Evolutionary conservation across 2,113 vertebrate species (phyloP), one percentile per base, ranked within the genome.

Genomic region (Mola mola): DNA sequence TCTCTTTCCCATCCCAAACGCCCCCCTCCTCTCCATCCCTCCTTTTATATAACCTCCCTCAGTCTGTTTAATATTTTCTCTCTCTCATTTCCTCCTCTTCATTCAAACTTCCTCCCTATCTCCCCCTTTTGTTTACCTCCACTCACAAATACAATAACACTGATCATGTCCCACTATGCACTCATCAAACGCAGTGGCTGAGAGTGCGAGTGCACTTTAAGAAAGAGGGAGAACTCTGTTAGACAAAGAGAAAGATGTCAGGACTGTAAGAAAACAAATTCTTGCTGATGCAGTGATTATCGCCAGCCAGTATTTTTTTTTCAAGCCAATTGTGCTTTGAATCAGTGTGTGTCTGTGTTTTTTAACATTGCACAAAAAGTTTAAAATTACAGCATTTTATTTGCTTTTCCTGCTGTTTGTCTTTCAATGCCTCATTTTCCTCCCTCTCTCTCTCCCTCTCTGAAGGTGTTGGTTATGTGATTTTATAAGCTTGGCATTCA

Each of bases 221-320:
- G 9, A 62, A 47, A 28, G 28, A 11, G 60, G 16, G 34, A 66
- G 72, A 83, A 74, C 46, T 36, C 33, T 2, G 12, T 9, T 1
- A 84, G 65, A 80, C 60, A 60, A 65, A 75, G 53, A 65, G 33
- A 83, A 56, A 61, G 57, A 74, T 71, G 61, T 65, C 19, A 24
- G 40, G 74, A 77, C 81, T 72, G 38, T 47, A 71, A 66, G 56
- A 85, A 81, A 84, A 83, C 60, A 81, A 72, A 75, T 77, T 65
- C 44, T 75, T 81, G 78, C 79, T 86, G 82, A 81, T 81, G 75
- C 69, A 51, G 72, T 67, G 72, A 78, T 81, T 57, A 72, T 57
- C 19, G 5, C 22, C 20, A 34, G 79, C 42, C 63, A 57, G 47
- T 43, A 52, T 67, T 63, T 79, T 78, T 66, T 43, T 78, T 64